Evolutionary conservation across 2,113 vertebrate species (phyloP).

Genomic region (Cyanocitta stelleri): DNA sequence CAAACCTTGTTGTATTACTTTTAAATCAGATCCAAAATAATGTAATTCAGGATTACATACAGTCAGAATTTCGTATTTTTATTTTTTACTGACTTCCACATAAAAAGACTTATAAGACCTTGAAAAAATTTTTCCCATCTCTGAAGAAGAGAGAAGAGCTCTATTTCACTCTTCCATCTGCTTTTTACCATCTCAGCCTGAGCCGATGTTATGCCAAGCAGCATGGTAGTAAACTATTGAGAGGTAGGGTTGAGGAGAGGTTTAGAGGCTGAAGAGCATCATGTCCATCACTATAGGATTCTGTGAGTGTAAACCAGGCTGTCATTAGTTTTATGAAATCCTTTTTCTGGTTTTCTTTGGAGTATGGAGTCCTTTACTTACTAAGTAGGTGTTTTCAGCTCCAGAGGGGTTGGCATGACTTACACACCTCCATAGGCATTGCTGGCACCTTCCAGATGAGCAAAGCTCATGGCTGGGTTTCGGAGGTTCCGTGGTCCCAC

Average conservation of each 20-base stretch:
- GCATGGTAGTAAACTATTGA: neutral
- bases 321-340: neutral
- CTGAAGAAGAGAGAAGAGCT: neutral
- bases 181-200: neutral
- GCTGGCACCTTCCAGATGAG: neutral
- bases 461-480: fast-evolving
- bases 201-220: neutral
- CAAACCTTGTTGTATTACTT: neutral
- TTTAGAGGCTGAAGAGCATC: neutral
- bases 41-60: constrained; percentile 19
- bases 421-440: fast-evolving
- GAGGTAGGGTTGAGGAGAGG: neutral
- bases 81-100: constrained; percentile 27
- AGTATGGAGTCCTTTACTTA: neutral
- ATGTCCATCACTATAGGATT: neutral
- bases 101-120: constrained; percentile 18
- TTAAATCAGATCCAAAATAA: constrained; percentile 28
- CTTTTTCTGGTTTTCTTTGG: neutral
- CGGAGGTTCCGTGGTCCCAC: fast-evolving
- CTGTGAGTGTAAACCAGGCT: neutral
- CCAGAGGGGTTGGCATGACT: fast-evolving
- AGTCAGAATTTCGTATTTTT: constrained; percentile 6
- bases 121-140: neutral
- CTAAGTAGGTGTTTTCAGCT: neutral
- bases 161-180: constrained; percentile 1